Evolutionary conservation across 2,113 vertebrate genomes (phyloP).

Genomic region (Tenebrosternarchus preto): DNA sequence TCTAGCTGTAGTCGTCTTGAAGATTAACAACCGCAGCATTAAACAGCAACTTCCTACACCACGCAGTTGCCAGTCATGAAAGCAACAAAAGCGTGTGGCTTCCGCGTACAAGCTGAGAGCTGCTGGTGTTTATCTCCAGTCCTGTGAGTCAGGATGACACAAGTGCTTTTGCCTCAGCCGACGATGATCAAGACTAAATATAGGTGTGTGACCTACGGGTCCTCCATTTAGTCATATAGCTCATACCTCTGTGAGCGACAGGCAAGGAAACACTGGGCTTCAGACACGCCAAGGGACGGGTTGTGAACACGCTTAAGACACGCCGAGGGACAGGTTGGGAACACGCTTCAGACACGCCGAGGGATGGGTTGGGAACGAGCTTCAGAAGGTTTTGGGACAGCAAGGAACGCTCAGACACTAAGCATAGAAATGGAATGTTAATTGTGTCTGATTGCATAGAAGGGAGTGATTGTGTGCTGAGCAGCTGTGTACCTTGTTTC

Average conservation of each 20-base stretch:
- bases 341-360: neutral
- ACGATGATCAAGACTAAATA: constrained; percentile 30
- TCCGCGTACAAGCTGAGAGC: constrained; percentile 16
- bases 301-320: too few relatives aligned
- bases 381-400: neutral
- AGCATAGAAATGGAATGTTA: constrained; percentile 35
- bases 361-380: neutral
- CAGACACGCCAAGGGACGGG: neutral
- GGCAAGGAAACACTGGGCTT: neutral
- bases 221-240: constrained; percentile 13
- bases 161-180: constrained; percentile 1
- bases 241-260: neutral
- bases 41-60: constrained; percentile 12
- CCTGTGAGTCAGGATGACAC: constrained; percentile 23
- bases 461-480: constrained; percentile 44
- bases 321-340: neutral
- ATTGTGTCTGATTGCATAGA: constrained; percentile 48
- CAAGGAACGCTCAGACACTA: neutral
- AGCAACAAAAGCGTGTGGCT: constrained; percentile 5
- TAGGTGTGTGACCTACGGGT: constrained; percentile 30
- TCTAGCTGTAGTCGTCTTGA: neutral
- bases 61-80: neutral
- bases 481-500: constrained; percentile 38
- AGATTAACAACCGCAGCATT: neutral
- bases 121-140: constrained; percentile 29